Conservation (phyloP, 2,888 invertebrate genomes). For the Oegoconia quadripuncta region DNA sequence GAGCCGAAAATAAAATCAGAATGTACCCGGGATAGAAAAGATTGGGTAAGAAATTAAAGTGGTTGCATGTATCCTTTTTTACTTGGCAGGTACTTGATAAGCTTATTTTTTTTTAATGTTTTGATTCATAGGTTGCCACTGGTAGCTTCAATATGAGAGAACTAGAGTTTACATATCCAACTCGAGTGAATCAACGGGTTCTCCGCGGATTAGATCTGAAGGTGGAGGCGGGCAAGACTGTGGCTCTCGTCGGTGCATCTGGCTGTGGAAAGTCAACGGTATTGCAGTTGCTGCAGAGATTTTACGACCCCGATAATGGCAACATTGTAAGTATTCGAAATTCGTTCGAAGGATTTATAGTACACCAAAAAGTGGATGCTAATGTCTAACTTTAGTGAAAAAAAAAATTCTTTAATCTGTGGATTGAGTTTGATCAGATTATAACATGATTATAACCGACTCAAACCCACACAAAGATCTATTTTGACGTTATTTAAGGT, state of each 20-base stretch:
- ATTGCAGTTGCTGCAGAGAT: slow-evolving; percentile 86
- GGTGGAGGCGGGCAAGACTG: slow-evolving; percentile 84
- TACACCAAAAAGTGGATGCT: too few species aligned
- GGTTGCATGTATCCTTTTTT: background rate
- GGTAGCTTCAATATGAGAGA: slow-evolving; percentile 84
- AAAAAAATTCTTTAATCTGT: too few species aligned
- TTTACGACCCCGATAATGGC: slow-evolving; percentile 87
- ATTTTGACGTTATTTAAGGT: too few species aligned
- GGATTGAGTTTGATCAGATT: too few species aligned
- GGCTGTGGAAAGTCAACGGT: slow-evolving; percentile 91
- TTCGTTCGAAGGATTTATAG: background rate
- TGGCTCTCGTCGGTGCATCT: slow-evolving; percentile 85
- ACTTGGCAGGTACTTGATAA: background rate
- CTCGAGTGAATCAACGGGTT: slow-evolving; percentile 84
- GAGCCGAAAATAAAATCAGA: slow-evolving; percentile 56
- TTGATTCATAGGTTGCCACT: slow-evolving; percentile 64
- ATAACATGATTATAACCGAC: too few species aligned
- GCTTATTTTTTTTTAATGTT: slow-evolving; percentile 14
- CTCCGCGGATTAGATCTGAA: slow-evolving; percentile 83
- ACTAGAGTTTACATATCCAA: slow-evolving; percentile 89
- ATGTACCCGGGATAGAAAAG: slow-evolving; percentile 47
- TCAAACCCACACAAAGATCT: too few species aligned
- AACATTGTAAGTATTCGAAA: slow-evolving; percentile 43
- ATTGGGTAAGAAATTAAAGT: slow-evolving; percentile 57
- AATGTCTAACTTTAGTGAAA: too few species aligned